phyloP scores from a whole-genome alignment of 2,888 invertebrate genomes.

The Pandemis corylana region DNA sequence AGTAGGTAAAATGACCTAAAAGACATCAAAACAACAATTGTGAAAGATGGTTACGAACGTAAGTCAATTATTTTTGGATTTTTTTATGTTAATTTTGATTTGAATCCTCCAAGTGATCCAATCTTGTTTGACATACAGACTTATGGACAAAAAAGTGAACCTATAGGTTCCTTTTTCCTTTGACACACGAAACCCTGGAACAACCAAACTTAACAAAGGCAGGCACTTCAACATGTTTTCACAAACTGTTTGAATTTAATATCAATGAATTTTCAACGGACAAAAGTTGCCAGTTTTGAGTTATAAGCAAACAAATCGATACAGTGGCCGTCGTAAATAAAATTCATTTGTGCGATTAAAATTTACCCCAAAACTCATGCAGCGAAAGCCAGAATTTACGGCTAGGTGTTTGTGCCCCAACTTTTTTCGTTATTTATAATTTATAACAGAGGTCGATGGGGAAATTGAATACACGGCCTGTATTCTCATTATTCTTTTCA shows the following conservation, averaged over 20 bases:
- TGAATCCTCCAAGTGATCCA: too few species aligned
- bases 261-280: not conserved
- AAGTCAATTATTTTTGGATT: too few species aligned
- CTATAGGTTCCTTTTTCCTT: too few species aligned
- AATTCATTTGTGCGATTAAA: conserved; percentile 39
- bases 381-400: conserved; percentile 32
- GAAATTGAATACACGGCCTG: conserved; percentile 32
- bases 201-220: too few species aligned
- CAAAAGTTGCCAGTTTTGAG: conserved; percentile 5
- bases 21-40: too few species aligned
- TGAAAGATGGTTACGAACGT: too few species aligned
- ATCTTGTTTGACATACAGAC: too few species aligned
- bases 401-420: conserved; percentile 32
- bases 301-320: conserved; percentile 21
- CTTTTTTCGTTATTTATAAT: conserved; percentile 41
- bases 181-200: too few species aligned
- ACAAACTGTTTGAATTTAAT: not conserved
- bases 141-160: too few species aligned
- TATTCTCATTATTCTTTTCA: conserved; percentile 33
- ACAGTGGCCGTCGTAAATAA: conserved; percentile 18
- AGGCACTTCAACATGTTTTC: too few species aligned
- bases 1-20: too few species aligned
- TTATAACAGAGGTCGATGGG: conserved; percentile 27
- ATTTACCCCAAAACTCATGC: conserved; percentile 37
- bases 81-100: too few species aligned